Percentiles rank a stretch among this genome's conserved stretches.
Evolutionary conservation across 1,140 invertebrate genomes (phyloP).

Genomic region (Ceratoteleas bidentatus): DNA sequence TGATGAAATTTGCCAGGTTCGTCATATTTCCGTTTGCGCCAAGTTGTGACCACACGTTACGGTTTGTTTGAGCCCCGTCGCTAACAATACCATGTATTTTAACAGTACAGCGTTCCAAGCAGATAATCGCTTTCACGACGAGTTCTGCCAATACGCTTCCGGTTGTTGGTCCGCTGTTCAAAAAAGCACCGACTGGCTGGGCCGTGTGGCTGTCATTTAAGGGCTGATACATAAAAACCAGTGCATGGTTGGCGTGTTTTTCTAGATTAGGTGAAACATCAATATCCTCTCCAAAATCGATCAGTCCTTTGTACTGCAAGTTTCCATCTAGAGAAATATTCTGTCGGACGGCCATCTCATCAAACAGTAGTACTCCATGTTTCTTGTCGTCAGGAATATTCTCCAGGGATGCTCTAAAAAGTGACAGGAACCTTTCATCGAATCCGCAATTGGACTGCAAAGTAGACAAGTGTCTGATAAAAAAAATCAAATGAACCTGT

Average conservation of each 20-base stretch:
- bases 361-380: constrained; percentile 11
- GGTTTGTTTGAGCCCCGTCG: too few species aligned
- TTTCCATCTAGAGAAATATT: constrained; percentile 4
- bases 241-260: constrained; percentile 20
- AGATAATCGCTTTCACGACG: background rate
- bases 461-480: constrained; percentile 5
- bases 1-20: too few species aligned
- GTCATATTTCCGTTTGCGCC: too few species aligned
- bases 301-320: constrained; percentile 17
- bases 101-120: background rate
- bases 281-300: constrained; percentile 9
- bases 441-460: constrained; percentile 12
- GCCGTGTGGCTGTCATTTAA: constrained; percentile 7
- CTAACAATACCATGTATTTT: too few species aligned
- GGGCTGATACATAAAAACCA: constrained; percentile 21
- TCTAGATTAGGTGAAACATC: background rate
- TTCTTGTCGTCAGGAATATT: constrained; percentile 2
- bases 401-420: constrained; percentile 9
- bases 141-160: background rate
- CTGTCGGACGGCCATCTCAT: constrained; percentile 15
- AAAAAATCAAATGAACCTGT: too few species aligned
- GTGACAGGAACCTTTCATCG: constrained; percentile 7
- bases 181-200: constrained; percentile 17
- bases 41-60: too few species aligned
- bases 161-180: background rate